These are phyloP conservation scores for Drosophila grimshawi DNA, from an alignment of 1,140 invertebrate genomes.

Conservation along the genomic window DNA sequence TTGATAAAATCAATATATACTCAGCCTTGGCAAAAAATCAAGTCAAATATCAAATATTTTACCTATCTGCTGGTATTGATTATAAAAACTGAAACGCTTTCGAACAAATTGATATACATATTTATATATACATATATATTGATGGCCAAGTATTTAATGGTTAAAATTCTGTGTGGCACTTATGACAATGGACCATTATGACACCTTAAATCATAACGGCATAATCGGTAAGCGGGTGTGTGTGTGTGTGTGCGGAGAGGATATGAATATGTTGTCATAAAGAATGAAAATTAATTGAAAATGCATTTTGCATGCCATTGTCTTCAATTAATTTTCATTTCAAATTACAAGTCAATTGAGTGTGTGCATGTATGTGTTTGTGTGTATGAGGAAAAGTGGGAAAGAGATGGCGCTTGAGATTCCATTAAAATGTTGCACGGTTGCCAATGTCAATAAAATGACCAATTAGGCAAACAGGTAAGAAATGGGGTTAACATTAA, in stretches of 20 bases:
- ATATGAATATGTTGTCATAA: constrained; percentile 45
- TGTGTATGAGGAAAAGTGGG: background rate
- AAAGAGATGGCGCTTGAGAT: constrained; percentile 3
- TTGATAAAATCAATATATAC: constrained; percentile 52
- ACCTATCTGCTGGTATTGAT: constrained; percentile 31
- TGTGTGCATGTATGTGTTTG: constrained; percentile 1
- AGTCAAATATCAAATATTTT: constrained; percentile 36
- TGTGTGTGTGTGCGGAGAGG: constrained; percentile 18
- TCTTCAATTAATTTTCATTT: constrained; percentile 80
- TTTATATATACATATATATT: constrained; percentile 37
- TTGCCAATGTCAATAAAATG: background rate
- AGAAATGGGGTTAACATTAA: background rate
- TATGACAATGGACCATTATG: constrained; percentile 67
- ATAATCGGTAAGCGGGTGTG: constrained; percentile 56
- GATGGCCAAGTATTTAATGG: constrained; percentile 59
- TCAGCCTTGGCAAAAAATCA: constrained; percentile 14
- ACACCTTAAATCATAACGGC: constrained; percentile 77
- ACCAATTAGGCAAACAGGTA: no score
- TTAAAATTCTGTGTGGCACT: constrained; percentile 60
- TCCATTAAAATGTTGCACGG: constrained; percentile 26
- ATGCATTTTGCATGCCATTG: constrained; percentile 75
- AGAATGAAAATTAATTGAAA: constrained; percentile 79
- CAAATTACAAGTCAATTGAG: constrained; percentile 57
- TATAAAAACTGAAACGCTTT: constrained; percentile 38
- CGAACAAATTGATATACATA: background rate